These are phyloP conservation scores for Steinernema feltiae DNA, from an alignment of 1,140 invertebrate genomes.

Conservation along the genomic window DNA sequence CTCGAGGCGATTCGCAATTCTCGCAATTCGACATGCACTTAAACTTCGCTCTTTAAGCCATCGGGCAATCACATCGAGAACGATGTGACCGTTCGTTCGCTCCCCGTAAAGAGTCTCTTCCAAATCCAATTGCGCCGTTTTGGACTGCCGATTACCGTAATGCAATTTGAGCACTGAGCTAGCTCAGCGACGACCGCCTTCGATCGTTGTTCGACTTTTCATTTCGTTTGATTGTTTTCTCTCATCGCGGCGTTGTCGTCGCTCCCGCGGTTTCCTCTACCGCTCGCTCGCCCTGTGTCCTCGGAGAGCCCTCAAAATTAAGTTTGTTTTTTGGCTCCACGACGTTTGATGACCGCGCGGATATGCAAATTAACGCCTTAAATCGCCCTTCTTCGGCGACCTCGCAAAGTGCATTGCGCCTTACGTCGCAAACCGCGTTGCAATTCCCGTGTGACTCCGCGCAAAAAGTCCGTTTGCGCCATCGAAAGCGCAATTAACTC, in stretches of 20 bases:
- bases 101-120: background rate
- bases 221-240: conserved; percentile 10
- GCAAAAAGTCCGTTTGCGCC: background rate
- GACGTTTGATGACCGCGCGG: background rate
- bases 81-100: too few relatives aligned
- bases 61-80: background rate
- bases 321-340: background rate
- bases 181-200: background rate
- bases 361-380: background rate
- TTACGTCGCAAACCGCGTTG: too few relatives aligned
- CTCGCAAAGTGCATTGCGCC: background rate
- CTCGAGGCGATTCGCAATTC: background rate
- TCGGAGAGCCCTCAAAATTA: background rate
- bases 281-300: too few relatives aligned
- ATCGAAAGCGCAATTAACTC: background rate
- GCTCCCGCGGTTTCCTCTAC: background rate
- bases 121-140: background rate
- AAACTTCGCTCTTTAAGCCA: background rate
- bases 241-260: background rate
- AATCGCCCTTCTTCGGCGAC: background rate
- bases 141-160: background rate
- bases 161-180: background rate
- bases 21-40: background rate
- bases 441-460: background rate
- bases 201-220: background rate